Percentiles rank a stretch among this genome's conserved stretches.
phyloP scores from a whole-genome alignment of 2,113 vertebrate species.

The Osmerus eperlanus region DNA sequence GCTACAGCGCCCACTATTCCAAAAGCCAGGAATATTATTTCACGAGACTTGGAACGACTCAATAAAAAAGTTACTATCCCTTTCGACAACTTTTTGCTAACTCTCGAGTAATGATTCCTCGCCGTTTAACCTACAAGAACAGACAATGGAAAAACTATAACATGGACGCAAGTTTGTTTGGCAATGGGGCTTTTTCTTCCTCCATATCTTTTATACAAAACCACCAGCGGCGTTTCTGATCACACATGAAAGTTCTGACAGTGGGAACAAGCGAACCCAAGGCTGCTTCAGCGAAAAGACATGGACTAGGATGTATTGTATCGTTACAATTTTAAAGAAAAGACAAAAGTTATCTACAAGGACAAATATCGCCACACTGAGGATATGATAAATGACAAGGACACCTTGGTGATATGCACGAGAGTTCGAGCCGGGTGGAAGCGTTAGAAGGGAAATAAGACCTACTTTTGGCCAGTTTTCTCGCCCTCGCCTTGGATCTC shows the following conservation, averaged over 20 bases:
- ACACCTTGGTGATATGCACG: constrained; percentile 60
- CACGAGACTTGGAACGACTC: constrained; percentile 81
- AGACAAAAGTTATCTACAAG: constrained; percentile 53
- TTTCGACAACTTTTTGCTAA: constrained; percentile 83
- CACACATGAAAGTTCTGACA: constrained; percentile 71
- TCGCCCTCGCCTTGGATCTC: constrained; percentile 99
- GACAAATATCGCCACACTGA: constrained; percentile 62
- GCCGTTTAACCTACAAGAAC: constrained; percentile 37
- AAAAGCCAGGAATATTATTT: constrained; percentile 85
- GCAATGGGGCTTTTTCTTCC: constrained; percentile 28
- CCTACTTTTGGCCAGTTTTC: constrained; percentile 99
- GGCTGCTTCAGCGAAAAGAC: constrained; percentile 48
- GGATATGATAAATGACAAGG: constrained; percentile 73
- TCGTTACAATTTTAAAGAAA: constrained; percentile 20
- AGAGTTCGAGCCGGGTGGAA: constrained; percentile 59
- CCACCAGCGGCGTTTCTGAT: constrained; percentile 67
- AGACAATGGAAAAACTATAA: constrained; percentile 44
- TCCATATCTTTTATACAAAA: constrained; percentile 46
- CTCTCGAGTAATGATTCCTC: constrained; percentile 71
- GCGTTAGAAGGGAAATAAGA: constrained; percentile 72
- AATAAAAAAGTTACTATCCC: constrained; percentile 80
- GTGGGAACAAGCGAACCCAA: constrained; percentile 48
- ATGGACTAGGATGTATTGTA: constrained; percentile 41
- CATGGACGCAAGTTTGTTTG: constrained; percentile 44
- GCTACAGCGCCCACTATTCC: constrained; percentile 97